Conservation (phyloP, 2,888 invertebrate species). For the Temnothorax unifasciatus region DNA sequence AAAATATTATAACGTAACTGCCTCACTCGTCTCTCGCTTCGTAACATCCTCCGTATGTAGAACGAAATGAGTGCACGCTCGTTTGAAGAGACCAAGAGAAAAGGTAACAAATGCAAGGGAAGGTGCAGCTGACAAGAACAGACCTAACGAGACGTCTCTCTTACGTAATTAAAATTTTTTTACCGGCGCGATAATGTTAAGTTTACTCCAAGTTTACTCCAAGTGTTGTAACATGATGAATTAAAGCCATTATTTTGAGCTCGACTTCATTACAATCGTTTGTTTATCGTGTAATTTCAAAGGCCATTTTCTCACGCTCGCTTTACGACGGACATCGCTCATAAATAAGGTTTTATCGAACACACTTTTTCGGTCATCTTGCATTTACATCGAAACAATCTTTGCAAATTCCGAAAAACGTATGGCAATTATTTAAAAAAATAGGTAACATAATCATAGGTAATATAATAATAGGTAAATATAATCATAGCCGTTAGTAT, state of each 20-base stretch:
- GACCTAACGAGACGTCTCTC: conserved; percentile 14
- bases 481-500: neutral
- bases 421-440: neutral
- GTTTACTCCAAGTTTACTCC: neutral
- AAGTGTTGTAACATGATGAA: conserved; percentile 14
- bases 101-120: conserved; percentile 6
- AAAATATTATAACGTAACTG: neutral
- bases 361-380: neutral
- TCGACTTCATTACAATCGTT: neutral
- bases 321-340: neutral
- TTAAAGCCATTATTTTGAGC: conserved; percentile 12
- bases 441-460: neutral
- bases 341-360: conserved; percentile 22
- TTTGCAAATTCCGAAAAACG: neutral
- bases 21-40: neutral
- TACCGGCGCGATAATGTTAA: neutral
- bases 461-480: too few relatives aligned
- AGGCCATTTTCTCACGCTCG: neutral
- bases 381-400: neutral
- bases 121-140: conserved; percentile 7
- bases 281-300: conserved; percentile 8
- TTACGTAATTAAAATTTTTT: conserved; percentile 28
- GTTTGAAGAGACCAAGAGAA: neutral
- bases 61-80: neutral
- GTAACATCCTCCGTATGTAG: neutral